phyloP scores from a whole-genome alignment of 2,888 invertebrate species.

The Eubasilissa splendida region DNA sequence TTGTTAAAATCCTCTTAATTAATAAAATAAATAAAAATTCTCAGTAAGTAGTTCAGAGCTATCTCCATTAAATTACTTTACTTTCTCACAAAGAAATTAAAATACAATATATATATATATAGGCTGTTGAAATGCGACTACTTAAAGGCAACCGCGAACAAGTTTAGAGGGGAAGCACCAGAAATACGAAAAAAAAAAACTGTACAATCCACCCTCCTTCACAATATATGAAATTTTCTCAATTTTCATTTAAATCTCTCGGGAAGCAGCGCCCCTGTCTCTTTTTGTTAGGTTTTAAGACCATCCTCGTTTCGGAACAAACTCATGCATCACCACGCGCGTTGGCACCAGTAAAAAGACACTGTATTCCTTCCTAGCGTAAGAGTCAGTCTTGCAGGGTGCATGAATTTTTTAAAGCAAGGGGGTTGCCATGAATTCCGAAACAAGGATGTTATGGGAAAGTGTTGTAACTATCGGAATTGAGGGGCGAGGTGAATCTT shows the following conservation, averaged over 20 bases:
- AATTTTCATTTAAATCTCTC: slow-evolving; percentile 59
- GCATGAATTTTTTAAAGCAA: slow-evolving; percentile 20
- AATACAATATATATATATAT: too few relatives aligned
- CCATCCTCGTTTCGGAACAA: slow-evolving; percentile 41
- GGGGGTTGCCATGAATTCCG: slow-evolving; percentile 41
- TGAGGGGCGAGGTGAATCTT: slow-evolving; percentile 8
- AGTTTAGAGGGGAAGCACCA: slow-evolving; percentile 8
- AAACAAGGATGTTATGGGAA: slow-evolving; percentile 32
- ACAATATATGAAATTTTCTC: slow-evolving; percentile 59
- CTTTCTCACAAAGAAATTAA: too few relatives aligned
- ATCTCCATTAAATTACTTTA: too few relatives aligned
- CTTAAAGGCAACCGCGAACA: slow-evolving; percentile 25
- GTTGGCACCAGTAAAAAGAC: background rate
- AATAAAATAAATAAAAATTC: too few relatives aligned
- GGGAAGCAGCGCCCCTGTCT: slow-evolving; percentile 57
- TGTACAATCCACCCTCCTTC: slow-evolving; percentile 56
- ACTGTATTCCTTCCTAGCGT: slow-evolving; percentile 1
- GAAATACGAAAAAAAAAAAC: slow-evolving; percentile 46
- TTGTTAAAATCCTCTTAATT: too few relatives aligned
- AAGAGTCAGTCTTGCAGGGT: slow-evolving; percentile 11
- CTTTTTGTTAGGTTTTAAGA: slow-evolving; percentile 58
- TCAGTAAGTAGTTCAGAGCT: too few relatives aligned
- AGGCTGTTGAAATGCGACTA: slow-evolving; percentile 1
- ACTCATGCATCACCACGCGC: slow-evolving; percentile 34
- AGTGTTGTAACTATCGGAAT: slow-evolving; percentile 7